Evolutionary conservation across 1,140 invertebrate genomes (phyloP), one percentile per base, ranked within the genome.

Genomic region (Ceratosolen solmsi): DNA sequence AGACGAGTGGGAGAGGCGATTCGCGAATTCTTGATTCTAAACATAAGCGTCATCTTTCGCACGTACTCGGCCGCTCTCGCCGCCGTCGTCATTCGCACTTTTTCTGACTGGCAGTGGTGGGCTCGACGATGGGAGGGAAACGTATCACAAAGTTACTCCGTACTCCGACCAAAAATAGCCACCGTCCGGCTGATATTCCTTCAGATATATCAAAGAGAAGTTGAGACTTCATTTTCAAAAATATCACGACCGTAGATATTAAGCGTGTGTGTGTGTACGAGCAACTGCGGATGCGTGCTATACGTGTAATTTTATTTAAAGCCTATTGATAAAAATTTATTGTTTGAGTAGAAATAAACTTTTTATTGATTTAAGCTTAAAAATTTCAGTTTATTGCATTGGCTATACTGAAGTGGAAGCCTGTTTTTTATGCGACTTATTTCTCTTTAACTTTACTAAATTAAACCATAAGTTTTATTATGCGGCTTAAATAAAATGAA

Each of bases 1-100:
- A 25, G 36, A 71, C 79, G 82, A 56, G 76, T 70, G 83, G 82
- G 83, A 77, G 76, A 82, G 80, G 41, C 78, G 84, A 84, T 82
- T 82, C 84, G 85, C 85, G 68, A 86, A 88, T 89, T 88, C 87
- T 86, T 84, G 85, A 87, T 88, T 89, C 88, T 89, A 89, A 89
- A 89, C 89, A 89, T 89, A 89, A 87, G 84, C 84, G 81, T 86
- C 86, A 87, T 85, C 85, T 87, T 78, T 76, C 81, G 79, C 82
- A 71, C 80, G n/a, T 5, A 72, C 7, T 27, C 38, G 13, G 9
- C 3, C 60, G 27, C 9, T 33, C 13, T 13, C 60, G 2, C 27
- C 1, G 27, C 13, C 60, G 27, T 25, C 13, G 1, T 7, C 30
- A 11, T 20, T 4, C 13, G 27, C 41, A 5, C 13, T 58, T 5